Conservation (phyloP, 1,140 invertebrate genomes). For the Drosophila nebulosa region DNA sequence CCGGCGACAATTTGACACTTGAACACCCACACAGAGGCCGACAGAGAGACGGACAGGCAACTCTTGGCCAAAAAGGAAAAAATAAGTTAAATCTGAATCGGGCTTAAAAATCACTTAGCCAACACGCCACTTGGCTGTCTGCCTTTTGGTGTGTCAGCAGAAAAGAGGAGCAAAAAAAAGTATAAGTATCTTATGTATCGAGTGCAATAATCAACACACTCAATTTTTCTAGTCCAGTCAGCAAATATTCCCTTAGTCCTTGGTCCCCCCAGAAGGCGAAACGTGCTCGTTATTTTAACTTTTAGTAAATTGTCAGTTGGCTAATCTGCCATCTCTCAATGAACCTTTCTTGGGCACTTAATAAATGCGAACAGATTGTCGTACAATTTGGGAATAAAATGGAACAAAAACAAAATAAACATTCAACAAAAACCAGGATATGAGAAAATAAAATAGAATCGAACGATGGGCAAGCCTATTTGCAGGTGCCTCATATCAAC, state of each 20-base stretch:
- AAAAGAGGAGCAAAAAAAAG: slow-evolving; percentile 36
- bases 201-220: slow-evolving; percentile 64
- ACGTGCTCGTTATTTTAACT: slow-evolving; percentile 47
- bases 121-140: slow-evolving; percentile 5
- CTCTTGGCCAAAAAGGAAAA: slow-evolving; percentile 42
- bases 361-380: slow-evolving; percentile 17
- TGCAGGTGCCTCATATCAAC: too few species aligned
- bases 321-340: slow-evolving; percentile 54
- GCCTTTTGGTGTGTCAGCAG: slow-evolving; percentile 61
- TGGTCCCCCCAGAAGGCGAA: slow-evolving; percentile 30
- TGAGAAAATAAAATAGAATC: too few species aligned
- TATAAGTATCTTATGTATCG: slow-evolving; percentile 42
- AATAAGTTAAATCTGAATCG: slow-evolving; percentile 66
- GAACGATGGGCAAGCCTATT: too few species aligned
- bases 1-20: slow-evolving; percentile 39
- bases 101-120: slow-evolving; percentile 73
- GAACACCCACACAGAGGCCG: slow-evolving; percentile 36
- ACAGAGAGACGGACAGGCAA: not conserved
- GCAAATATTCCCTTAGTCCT: slow-evolving; percentile 34
- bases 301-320: slow-evolving; percentile 47
- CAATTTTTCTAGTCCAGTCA: slow-evolving; percentile 7
- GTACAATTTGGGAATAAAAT: not conserved
- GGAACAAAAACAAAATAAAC: not conserved
- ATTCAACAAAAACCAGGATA: too few species aligned
- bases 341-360: slow-evolving; percentile 15